Base-by-base conservation (phyloP, 2,888 invertebrate genomes). In the Pristionchus maxplancki region DNA sequence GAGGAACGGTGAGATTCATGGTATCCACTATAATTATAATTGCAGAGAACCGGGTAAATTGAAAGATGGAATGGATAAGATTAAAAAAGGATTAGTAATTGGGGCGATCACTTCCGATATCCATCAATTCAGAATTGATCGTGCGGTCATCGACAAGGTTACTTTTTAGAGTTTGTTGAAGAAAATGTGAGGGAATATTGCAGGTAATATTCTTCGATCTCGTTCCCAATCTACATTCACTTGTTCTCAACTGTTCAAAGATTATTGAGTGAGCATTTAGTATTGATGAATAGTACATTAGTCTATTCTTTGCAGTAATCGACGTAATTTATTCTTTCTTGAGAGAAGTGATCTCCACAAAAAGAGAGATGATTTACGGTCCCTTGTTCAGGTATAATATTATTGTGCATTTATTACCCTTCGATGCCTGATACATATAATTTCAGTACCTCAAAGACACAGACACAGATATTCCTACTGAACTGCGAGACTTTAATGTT, bases 401-500 rank as follows among this genome's bases (percentile, higher is more conserved):
- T 28, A 28, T 40, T 13, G 20, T 34, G 4, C 31, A 62, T 37
- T 58, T 15, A 15, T 40, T n/a, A n/a, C n/a, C n/a, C n/a, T n/a
- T 34, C 11, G 9, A 62, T 17, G 1, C 8, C 20, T 64, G 15
- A n/a, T 6, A 9, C 34, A 58, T 58, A 9, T 20, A 5, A 24
- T 85, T 71, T 9, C 48, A 71, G 86, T 87, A 87, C 50, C 86
- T 87, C 40, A 87, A 50, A 44, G 71, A 87, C 50, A 20, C 20
- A 28, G 40, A 85, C 28, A 24, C 62, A 13, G 44, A 11, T 8
- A 64, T 85, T 85, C 85, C 85, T 50, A 2, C 48, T 11, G 24
- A 24, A 31, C 34, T 87, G n/a, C 71, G 0, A 40, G 15, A n/a
- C 0, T 64, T 64, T 3, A n/a, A 40, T 17, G 5, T 24, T 0